phyloP scores from a whole-genome alignment of 2,113 vertebrate genomes.

The Gymnarchus niloticus region DNA sequence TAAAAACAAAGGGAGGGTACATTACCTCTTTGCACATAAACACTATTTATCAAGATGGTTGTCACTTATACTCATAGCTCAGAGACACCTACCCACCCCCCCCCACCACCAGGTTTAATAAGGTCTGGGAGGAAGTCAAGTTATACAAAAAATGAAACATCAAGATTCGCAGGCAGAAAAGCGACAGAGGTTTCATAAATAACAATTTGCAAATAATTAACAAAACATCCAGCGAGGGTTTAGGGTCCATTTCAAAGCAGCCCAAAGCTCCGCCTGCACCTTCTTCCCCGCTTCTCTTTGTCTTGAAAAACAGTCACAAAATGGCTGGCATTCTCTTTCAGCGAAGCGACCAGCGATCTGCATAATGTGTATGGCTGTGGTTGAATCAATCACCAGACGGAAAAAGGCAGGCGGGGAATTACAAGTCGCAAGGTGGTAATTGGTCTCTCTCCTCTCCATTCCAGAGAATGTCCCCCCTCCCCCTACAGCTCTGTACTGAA shows the following conservation, averaged over 20 bases:
- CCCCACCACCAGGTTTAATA: constrained; percentile 11
- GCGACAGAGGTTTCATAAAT: not conserved
- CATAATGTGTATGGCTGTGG: not conserved
- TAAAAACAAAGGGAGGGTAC: constrained; percentile 24
- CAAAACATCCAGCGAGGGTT: not conserved
- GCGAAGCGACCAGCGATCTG: not conserved
- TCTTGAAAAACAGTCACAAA: not conserved
- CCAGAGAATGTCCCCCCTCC: not conserved
- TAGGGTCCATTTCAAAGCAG: not conserved
- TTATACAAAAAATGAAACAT: not conserved
- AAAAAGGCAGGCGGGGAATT: not conserved
- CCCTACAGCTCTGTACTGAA: not conserved
- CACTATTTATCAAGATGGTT: constrained; percentile 31
- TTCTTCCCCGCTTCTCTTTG: not conserved
- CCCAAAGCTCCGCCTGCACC: not conserved
- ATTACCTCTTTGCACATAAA: constrained; percentile 26
- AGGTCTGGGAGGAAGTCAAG: constrained; percentile 13
- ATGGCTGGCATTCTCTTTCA: not conserved
- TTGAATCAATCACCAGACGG: not conserved
- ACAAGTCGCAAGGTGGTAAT: not conserved
- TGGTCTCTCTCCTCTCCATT: too few species aligned
- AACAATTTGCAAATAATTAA: not conserved
- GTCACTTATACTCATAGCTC: not conserved
- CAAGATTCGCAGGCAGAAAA: not conserved
- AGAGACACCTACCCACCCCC: not conserved